Percentiles rank a stretch among this genome's conserved stretches.
Evolutionary conservation across 2,113 vertebrate genomes (phyloP).

Genomic region (Tinamus guttatus): DNA sequence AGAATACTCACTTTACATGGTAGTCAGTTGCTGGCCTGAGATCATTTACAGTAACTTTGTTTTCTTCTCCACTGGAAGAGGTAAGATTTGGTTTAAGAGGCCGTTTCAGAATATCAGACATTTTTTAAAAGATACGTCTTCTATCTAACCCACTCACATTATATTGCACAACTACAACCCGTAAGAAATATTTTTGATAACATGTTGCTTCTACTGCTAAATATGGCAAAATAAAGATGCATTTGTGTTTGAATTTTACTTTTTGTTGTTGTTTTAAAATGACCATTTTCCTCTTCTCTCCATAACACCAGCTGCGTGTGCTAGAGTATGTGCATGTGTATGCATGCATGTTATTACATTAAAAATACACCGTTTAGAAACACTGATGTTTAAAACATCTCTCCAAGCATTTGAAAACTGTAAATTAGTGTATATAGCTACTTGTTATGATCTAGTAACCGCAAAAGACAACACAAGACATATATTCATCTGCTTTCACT

Average conservation of each 20-base stretch:
- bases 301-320: not conserved
- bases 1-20: conserved; percentile 87
- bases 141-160: not conserved
- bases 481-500: not conserved
- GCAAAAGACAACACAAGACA: not conserved
- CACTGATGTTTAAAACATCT: not conserved
- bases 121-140: not conserved
- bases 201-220: not conserved
- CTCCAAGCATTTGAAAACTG: not conserved
- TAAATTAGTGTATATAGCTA: not conserved
- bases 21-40: conserved; percentile 96
- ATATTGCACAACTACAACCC: not conserved
- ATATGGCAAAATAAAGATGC: not conserved
- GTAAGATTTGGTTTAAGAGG: not conserved
- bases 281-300: not conserved
- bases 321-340: not conserved
- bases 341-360: not conserved
- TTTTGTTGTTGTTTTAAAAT: not conserved
- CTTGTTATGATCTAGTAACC: not conserved
- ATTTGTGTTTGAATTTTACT: not conserved
- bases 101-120: not conserved
- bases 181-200: not conserved
- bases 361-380: not conserved
- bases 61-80: conserved; percentile 87
- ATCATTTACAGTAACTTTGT: conserved; percentile 89